Evolutionary conservation across 2,888 invertebrate species (phyloP).

Genomic region (Scotopteryx bipunctaria): DNA sequence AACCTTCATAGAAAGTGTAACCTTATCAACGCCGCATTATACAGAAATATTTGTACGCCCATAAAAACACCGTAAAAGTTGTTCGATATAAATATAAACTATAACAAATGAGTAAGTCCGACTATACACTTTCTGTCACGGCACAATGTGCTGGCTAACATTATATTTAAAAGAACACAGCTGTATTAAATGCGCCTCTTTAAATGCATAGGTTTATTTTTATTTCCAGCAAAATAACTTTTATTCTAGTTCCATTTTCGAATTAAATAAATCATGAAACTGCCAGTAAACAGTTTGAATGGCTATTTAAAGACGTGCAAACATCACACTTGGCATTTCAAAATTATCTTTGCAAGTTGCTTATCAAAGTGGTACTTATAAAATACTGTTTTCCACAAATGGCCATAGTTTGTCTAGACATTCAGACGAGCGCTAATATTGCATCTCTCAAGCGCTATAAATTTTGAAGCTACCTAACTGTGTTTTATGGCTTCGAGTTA

Average conservation of each 20-base stretch:
- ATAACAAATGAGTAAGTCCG: conserved; percentile 31
- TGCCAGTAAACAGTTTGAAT: no score
- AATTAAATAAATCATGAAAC: no score
- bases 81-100: conserved; percentile 32
- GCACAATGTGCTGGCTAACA: conserved; percentile 28
- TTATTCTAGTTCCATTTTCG: no score
- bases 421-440: conserved; percentile 12
- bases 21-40: conserved; percentile 32
- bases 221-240: background rate
- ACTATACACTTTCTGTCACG: conserved; percentile 26
- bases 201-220: conserved; percentile 6
- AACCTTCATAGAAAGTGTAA: conserved; percentile 25
- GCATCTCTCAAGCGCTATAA: conserved; percentile 12
- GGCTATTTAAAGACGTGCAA: no score
- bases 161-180: conserved; percentile 25
- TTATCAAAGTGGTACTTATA: no score
- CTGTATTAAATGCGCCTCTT: background rate
- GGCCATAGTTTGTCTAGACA: conserved; percentile 18
- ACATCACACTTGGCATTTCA: no score
- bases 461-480: conserved; percentile 10
- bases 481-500: conserved; percentile 15
- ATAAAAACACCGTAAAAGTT: conserved; percentile 33
- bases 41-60: conserved; percentile 31
- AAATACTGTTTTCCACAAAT: conserved; percentile 9
- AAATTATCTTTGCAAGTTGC: no score